Conservation (phyloP, 2,113 vertebrate genomes). For the Caracal caracal region DNA sequence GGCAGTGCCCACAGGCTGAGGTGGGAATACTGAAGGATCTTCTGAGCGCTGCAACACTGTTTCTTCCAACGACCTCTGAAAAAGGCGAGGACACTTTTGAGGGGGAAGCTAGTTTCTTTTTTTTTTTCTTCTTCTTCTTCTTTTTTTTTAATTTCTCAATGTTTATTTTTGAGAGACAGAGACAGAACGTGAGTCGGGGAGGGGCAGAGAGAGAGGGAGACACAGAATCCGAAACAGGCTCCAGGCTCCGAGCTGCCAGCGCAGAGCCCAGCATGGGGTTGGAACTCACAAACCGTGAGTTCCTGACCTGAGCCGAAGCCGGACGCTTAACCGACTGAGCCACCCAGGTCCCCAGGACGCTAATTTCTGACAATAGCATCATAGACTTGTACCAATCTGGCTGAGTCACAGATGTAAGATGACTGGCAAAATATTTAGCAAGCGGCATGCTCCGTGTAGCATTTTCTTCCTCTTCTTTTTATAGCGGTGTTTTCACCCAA, state of each 20-base stretch:
- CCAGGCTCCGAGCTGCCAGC: too few species aligned
- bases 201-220: too few species aligned
- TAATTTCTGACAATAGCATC: neutral
- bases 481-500: neutral
- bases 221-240: too few species aligned
- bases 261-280: too few species aligned
- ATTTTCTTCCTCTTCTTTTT: neutral
- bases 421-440: neutral
- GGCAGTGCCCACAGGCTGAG: fast-evolving
- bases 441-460: fast-evolving
- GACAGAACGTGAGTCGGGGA: too few species aligned
- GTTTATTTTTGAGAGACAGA: too few species aligned
- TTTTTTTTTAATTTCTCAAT: too few species aligned
- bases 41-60: neutral
- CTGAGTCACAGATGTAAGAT: neutral
- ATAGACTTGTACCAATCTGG: neutral
- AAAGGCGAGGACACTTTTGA: neutral
- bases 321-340: too few species aligned
- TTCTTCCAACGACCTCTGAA: neutral
- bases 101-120: neutral
- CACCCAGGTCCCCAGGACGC: too few species aligned
- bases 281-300: too few species aligned
- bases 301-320: too few species aligned
- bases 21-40: neutral
- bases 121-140: neutral